Evolutionary conservation across 30 jellyfish, hydroid and myxozoan species (phyloP).

Genomic region (Thelohanellus kitauei): DNA sequence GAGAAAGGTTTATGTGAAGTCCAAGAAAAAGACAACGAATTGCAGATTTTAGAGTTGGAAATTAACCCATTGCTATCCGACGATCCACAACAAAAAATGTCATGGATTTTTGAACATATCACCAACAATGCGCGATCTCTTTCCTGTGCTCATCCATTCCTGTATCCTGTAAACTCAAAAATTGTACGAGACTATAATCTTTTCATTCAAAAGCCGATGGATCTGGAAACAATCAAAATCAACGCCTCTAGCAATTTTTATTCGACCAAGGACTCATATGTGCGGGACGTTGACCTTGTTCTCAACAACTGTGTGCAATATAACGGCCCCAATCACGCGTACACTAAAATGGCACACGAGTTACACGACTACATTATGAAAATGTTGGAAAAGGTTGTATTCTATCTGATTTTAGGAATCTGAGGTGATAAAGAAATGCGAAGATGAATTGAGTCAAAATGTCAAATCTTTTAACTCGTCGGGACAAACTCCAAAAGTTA

Average conservation of each 20-base stretch:
- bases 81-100: conserved; percentile 33
- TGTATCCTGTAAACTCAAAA: conserved; percentile 39
- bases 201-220: conserved; percentile 53
- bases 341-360: conserved; percentile 60
- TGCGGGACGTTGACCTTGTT: neutral
- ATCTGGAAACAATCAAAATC: conserved; percentile 37
- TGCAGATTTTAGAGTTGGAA: conserved; percentile 27
- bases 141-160: conserved; percentile 18
- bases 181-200: conserved; percentile 47
- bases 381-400: too few relatives aligned
- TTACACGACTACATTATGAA: too few relatives aligned
- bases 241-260: too few relatives aligned
- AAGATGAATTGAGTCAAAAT: too few relatives aligned
- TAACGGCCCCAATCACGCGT: conserved; percentile 49
- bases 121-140: neutral
- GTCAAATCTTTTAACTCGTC: too few relatives aligned
- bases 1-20: neutral
- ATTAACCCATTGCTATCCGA: conserved; percentile 57
- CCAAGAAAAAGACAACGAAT: conserved; percentile 20
- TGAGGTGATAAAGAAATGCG: too few relatives aligned
- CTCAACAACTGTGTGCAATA: neutral
- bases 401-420: too few relatives aligned
- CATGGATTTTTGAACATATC: neutral
- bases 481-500: too few relatives aligned
- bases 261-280: neutral